Conservation (phyloP, 1,140 invertebrate species). For the roundworm (Caenorhabditis elegans) region DNA sequence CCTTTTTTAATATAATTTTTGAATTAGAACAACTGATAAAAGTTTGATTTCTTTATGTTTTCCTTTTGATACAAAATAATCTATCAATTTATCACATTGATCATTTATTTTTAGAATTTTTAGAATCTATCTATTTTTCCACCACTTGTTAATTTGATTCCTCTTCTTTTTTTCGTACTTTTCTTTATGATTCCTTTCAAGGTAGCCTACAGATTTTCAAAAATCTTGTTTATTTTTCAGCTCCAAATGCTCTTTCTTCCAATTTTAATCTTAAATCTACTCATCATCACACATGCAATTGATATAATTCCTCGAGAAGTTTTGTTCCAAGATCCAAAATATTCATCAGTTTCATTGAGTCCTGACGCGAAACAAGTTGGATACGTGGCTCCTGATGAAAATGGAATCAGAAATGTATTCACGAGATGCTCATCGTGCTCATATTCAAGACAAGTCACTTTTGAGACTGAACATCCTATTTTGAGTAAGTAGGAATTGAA, state of each 20-base stretch:
- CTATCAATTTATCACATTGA: no score
- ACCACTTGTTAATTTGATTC: no score
- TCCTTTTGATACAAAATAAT: no score
- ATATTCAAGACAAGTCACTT: slow-evolving; percentile 45
- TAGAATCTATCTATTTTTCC: no score
- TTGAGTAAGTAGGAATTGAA: background rate
- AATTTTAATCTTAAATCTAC: background rate
- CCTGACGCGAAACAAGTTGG: slow-evolving; percentile 43
- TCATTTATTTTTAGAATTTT: no score
- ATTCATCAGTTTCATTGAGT: slow-evolving; percentile 30
- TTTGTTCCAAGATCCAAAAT: slow-evolving; percentile 49
- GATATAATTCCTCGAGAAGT: slow-evolving; percentile 46
- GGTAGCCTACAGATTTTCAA: no score
- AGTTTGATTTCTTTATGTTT: no score
- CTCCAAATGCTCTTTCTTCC: background rate
- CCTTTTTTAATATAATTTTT: no score
- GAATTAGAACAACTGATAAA: no score
- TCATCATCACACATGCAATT: background rate
- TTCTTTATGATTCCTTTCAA: no score
- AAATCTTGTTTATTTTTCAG: no score
- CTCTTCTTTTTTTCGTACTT: no score
- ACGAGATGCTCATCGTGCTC: slow-evolving; percentile 45
- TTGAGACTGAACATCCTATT: slow-evolving; percentile 22
- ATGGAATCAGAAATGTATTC: slow-evolving; percentile 48
- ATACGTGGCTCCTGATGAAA: slow-evolving; percentile 50